Percentiles rank a stretch among this genome's conserved stretches.
Evolutionary conservation across 2,113 vertebrate genomes (phyloP).

Genomic region (Picathartes gymnocephalus): DNA sequence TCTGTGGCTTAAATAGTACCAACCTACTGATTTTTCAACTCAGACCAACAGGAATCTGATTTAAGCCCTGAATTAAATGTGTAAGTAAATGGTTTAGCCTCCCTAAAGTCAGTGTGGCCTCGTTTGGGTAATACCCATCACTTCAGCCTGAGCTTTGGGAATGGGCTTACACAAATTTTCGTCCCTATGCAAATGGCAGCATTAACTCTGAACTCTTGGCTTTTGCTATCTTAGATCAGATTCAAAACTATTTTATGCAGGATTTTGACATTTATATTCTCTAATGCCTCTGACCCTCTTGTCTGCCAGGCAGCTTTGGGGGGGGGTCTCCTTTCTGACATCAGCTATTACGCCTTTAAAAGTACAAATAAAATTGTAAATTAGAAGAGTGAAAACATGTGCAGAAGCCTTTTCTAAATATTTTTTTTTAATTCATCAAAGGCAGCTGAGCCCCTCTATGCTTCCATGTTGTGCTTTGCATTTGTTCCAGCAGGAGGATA

Average conservation of each 20-base stretch:
- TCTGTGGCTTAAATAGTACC: neutral
- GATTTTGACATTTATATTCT: neutral
- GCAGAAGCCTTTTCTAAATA: neutral
- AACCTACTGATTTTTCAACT: neutral
- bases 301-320: neutral
- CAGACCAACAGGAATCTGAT: neutral
- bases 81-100: neutral
- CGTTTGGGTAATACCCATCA: neutral
- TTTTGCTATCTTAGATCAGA: neutral
- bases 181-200: neutral
- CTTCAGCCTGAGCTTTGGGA: neutral
- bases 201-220: neutral
- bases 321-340: neutral
- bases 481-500: neutral
- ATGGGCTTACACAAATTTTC: neutral
- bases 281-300: neutral
- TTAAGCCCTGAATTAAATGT: neutral
- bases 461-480: neutral
- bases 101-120: neutral
- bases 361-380: neutral
- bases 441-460: constrained; percentile 4
- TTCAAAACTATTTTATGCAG: neutral
- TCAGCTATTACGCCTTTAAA: neutral
- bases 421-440: neutral
- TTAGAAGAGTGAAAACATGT: neutral